Evolutionary conservation across 2,797 vertebrate species (phyloP).

Genomic region (Fistularia tabacaria): DNA sequence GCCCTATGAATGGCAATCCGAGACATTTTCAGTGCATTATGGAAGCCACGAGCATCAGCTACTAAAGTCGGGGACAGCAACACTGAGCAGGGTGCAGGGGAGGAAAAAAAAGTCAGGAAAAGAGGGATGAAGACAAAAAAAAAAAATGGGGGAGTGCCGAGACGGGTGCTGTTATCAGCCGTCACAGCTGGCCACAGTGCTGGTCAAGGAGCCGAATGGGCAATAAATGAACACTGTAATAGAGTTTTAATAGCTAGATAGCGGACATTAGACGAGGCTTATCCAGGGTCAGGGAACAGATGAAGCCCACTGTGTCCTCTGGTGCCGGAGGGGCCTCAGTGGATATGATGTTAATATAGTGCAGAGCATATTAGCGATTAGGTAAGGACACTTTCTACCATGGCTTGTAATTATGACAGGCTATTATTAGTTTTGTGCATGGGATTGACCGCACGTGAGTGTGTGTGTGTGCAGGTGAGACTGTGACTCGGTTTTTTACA

Average conservation of each 20-base stretch:
- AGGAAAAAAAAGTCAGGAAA: slow-evolving; percentile 11
- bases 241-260: slow-evolving; percentile 26
- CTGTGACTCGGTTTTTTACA: slow-evolving; percentile 14
- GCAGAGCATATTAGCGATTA: slow-evolving; percentile 25
- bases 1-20: slow-evolving; percentile 38
- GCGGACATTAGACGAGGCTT: slow-evolving; percentile 24
- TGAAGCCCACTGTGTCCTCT: slow-evolving; percentile 11
- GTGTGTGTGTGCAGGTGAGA: slow-evolving; percentile 1
- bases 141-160: background rate
- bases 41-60: slow-evolving; percentile 27
- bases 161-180: slow-evolving; percentile 26
- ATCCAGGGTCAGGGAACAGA: slow-evolving; percentile 32
- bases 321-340: slow-evolving; percentile 8
- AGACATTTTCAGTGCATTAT: slow-evolving; percentile 44
- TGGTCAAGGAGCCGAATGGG: slow-evolving; percentile 36
- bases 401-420: slow-evolving; percentile 12
- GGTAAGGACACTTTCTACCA: slow-evolving; percentile 17
- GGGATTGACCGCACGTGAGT: slow-evolving; percentile 5
- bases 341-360: slow-evolving; percentile 22
- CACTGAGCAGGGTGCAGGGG: slow-evolving; percentile 7
- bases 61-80: slow-evolving; percentile 23
- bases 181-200: slow-evolving; percentile 14
- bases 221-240: slow-evolving; percentile 36
- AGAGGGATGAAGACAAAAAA: slow-evolving; percentile 10
- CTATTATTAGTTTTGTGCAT: slow-evolving; percentile 27